A percentile compares a stretch with the other conserved stretches of the same genome.
Evolutionary conservation across 2,888 invertebrate genomes (phyloP).

Genomic region (Linyphia triangularis): DNA sequence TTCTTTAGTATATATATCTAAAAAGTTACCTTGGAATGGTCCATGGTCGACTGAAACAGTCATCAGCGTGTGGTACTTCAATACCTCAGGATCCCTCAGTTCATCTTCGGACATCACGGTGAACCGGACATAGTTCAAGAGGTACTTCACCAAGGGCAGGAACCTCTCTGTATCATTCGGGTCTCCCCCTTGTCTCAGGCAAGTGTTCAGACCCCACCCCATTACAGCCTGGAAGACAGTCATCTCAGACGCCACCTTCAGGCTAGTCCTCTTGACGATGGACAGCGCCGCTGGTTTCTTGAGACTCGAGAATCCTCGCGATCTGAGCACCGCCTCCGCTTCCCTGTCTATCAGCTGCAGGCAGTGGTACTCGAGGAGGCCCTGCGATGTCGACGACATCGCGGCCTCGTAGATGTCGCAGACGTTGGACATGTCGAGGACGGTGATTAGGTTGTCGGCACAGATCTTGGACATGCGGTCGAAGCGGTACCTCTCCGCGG

Average conservation of each 20-base stretch:
- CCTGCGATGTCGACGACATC: neutral
- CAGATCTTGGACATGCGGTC: conserved; percentile 27
- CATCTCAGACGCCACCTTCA: conserved; percentile 15
- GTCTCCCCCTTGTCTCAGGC: conserved; percentile 1
- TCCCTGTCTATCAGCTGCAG: conserved; percentile 44
- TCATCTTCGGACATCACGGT: conserved; percentile 19
- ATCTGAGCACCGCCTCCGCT: conserved; percentile 7
- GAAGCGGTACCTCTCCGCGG: conserved; percentile 16
- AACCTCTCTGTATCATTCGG: conserved; percentile 5
- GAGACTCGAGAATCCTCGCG: conserved; percentile 27
- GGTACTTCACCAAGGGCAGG: neutral
- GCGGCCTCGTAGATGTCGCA: conserved; percentile 52
- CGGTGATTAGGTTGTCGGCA: conserved; percentile 16
- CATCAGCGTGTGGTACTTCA: neutral
- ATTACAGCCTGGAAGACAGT: conserved; percentile 26
- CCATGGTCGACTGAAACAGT: neutral
- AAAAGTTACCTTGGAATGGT: no score
- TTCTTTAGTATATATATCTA: no score
- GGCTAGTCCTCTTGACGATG: conserved; percentile 38
- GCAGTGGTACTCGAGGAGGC: conserved; percentile 31
- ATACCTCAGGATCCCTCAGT: conserved; percentile 24
- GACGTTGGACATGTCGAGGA: conserved; percentile 25
- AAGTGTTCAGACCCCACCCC: conserved; percentile 32
- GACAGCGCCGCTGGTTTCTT: conserved; percentile 10
- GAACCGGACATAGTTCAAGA: conserved; percentile 37